These are phyloP conservation scores for Drosophila nr. medialis DNA, from an alignment of 2,888 invertebrate species.

Conservation along the genomic window DNA sequence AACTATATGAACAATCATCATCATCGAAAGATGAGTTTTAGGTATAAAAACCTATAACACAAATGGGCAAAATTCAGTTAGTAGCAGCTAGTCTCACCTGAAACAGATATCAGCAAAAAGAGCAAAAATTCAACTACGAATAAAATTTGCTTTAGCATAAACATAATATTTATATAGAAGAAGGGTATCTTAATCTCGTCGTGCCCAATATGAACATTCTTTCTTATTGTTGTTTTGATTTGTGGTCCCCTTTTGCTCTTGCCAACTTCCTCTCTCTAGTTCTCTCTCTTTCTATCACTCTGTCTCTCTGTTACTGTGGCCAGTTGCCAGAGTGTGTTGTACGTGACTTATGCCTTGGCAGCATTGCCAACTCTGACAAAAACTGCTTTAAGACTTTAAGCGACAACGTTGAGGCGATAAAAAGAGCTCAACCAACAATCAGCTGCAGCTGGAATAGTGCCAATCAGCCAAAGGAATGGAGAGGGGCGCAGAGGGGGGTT, in stretches of 20 bases:
- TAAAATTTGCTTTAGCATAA: background rate
- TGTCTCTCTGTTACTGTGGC: conserved; percentile 1
- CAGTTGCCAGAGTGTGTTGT: conserved; percentile 36
- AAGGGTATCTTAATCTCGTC: background rate
- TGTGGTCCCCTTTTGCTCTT: conserved; percentile 22
- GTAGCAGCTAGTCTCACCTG: too few species aligned
- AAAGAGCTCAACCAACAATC: conserved; percentile 42
- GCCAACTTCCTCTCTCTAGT: conserved; percentile 7
- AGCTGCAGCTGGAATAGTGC: conserved; percentile 50
- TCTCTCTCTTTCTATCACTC: background rate
- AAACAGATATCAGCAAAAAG: background rate
- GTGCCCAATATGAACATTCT: background rate
- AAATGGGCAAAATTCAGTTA: too few species aligned
- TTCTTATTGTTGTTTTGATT: background rate
- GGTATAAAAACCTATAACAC: too few species aligned
- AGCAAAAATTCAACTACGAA: background rate
- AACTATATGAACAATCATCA: too few species aligned
- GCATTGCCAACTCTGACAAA: conserved; percentile 49
- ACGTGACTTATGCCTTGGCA: conserved; percentile 69
- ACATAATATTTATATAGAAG: background rate
- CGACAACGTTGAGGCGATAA: conserved; percentile 44
- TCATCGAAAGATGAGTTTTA: too few species aligned
- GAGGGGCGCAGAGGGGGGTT: background rate
- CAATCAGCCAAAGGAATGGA: conserved; percentile 24
- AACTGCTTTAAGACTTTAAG: conserved; percentile 23